Evolutionary conservation across 2,113 vertebrate genomes (phyloP), one percentile per base, ranked within the genome.

Genomic region (Corvus hawaiiensis): DNA sequence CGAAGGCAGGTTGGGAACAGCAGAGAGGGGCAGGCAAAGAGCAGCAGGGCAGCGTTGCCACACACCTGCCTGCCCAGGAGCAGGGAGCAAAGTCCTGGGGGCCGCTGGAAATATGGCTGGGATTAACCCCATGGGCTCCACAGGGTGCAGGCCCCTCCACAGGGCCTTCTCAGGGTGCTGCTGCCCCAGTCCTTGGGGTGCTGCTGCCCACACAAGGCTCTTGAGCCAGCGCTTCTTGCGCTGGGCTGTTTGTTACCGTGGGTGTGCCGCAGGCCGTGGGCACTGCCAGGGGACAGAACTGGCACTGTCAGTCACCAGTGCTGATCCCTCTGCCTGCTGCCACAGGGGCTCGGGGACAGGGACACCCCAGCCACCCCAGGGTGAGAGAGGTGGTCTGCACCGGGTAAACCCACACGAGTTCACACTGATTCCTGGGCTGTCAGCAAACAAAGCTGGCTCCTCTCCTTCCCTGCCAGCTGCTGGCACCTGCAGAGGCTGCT

Each of bases 381-480:
- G 24, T 19, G 56, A 35, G 44, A 2, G 2, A 13, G 61, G 8
- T 1, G 5, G 3, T 51, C 43, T 9, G 48, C 33, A 5, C 0
- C 0, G 62, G 20, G 17, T 11, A 12, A 68, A 9, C 19, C 9
- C 46, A 14, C 35, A 2, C 1, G 71, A 35, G 41, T 18, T 77
- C 1, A 0, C 0, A 2, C 2, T 6, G 61, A 7, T 55, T 67
- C 48, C 35, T 10, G 23, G 19, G 52, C 85, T 3, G 0, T 8
- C 2, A 2, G 49, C 30, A 68, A 23, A 46, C 1, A 4, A 20
- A 72, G 16, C 39, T 1, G 3, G 9, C 41, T 49, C 46, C 26
- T 59, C 35, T 63, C n/a, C 4, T 0, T 62, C 68, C n/a, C 64
- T 54, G 52, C 79, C 41, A 33, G 44, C 55, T 2, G 2, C 43